Percentiles rank a stretch among this genome's conserved stretches.
phyloP scores from a whole-genome alignment of 2,113 vertebrate species.

The Paraplagusia blochii region DNA sequence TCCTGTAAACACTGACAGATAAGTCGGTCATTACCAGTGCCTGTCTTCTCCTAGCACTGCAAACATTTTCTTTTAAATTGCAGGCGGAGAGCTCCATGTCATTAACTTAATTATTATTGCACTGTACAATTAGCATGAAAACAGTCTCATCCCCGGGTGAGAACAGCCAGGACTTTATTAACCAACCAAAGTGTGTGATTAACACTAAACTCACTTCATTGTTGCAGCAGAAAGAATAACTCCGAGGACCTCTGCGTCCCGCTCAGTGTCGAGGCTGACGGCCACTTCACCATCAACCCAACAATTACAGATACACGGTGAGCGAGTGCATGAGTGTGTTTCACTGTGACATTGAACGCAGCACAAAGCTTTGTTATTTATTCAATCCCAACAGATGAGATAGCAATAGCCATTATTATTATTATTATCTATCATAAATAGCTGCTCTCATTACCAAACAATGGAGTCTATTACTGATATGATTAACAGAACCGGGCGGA shows the following conservation, averaged over 20 bases:
- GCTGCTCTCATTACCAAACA: slow-evolving; percentile 68
- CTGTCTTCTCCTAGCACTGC: slow-evolving; percentile 8
- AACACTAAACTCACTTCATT: slow-evolving; percentile 53
- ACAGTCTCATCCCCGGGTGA: slow-evolving; percentile 34
- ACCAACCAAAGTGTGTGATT: slow-evolving; percentile 49
- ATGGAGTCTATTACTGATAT: slow-evolving; percentile 69
- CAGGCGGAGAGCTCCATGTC: slow-evolving; percentile 20
- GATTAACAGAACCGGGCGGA: slow-evolving; percentile 53
- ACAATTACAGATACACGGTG: slow-evolving; percentile 51
- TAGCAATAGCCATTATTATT: slow-evolving; percentile 63
- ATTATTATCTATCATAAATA: slow-evolving; percentile 60
- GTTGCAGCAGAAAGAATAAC: slow-evolving; percentile 53
- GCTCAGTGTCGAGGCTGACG: slow-evolving; percentile 16
- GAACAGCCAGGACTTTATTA: slow-evolving; percentile 29
- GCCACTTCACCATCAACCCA: slow-evolving; percentile 52
- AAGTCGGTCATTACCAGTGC: slow-evolving; percentile 15
- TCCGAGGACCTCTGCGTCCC: slow-evolving; percentile 46
- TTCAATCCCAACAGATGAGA: slow-evolving; percentile 56
- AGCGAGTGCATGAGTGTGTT: slow-evolving; percentile 27
- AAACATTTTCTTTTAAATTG: slow-evolving; percentile 46
- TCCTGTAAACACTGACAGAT: slow-evolving; percentile 30
- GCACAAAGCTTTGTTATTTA: slow-evolving; percentile 54
- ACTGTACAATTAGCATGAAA: slow-evolving; percentile 50
- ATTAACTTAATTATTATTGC: slow-evolving; percentile 58
- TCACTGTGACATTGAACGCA: slow-evolving; percentile 21